Evolutionary conservation across 1,140 invertebrate species (phyloP), one percentile per base, ranked within the genome.

Genomic region (Paraescarpia echinospica): DNA sequence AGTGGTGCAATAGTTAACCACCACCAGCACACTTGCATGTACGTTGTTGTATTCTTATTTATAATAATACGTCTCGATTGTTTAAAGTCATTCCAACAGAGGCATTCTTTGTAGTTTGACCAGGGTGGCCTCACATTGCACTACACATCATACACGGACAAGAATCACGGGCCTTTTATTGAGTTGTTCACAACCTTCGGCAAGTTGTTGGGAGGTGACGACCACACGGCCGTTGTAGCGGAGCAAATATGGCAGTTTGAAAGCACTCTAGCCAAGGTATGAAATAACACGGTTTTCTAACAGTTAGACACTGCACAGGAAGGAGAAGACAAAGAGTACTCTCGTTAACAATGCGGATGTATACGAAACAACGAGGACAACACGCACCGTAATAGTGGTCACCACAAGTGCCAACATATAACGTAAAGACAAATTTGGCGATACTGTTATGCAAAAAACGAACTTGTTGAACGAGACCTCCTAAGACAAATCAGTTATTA

Each of bases 91-190:
- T 51, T 51, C 48, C 8, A 51, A 51, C 48, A 51, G 18, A 51
- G 48, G 18, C 91, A n/a, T n/a, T n/a, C n/a, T n/a, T 59, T 92
- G 33, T 34, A 92, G 92, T 59, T 88, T 92, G 92, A 92, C 92
- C 92, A 92, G 35, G 48, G 27, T 77, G 92, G 92, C n/a, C 92
- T 92, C 33, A 59, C 92, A 34, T 31, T 92, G 8, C 77, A 92
- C 59, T 92, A 77, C 34, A 41, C 18, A n/a, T 89, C 48, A 31
- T 92, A 92, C 92, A 89, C 88, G 33, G 92, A 88, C 27, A 92
- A 92, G 33, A 77, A 92, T 33, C 35, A 51, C 18, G 14, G 22
- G 4, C n/a, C 59, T 6, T 92, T 88, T 88, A 88, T 92, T 31
- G 34, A 92, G 92, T 92, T 59, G n/a, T 59, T 92, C 51, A 88